Evolutionary conservation across 2,888 invertebrate species (phyloP).

Genomic region (Sclerodermus sp.): DNA sequence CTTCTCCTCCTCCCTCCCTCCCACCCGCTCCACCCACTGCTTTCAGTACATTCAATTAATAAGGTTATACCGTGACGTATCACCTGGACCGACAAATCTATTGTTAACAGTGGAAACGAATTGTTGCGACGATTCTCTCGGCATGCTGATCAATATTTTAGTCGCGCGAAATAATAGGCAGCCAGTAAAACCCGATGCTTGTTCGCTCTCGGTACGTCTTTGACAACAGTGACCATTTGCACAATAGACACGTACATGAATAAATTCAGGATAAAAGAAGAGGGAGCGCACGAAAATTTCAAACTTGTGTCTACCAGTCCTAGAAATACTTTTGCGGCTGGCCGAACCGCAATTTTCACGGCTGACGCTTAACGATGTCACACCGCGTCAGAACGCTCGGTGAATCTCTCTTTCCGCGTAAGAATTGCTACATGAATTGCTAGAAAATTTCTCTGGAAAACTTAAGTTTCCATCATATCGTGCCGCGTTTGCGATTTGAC

Average conservation of each 20-base stretch:
- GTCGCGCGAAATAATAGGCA: constrained; percentile 19
- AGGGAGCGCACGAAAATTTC: constrained; percentile 39
- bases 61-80: too few relatives aligned
- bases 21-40: too few relatives aligned
- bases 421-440: background rate
- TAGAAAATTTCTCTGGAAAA: too few relatives aligned
- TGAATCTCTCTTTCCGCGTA: background rate
- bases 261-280: constrained; percentile 14
- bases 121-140: too few relatives aligned
- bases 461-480: too few relatives aligned
- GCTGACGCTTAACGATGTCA: too few relatives aligned
- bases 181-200: constrained; percentile 20
- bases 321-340: constrained; percentile 32
- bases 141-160: constrained; percentile 26
- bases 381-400: background rate
- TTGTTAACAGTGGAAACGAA: too few relatives aligned
- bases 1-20: too few relatives aligned
- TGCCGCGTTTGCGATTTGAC: constrained; percentile 12
- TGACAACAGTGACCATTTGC: background rate
- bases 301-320: constrained; percentile 57
- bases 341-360: constrained; percentile 12
- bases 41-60: too few relatives aligned
- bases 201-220: constrained; percentile 10
- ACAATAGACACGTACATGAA: constrained; percentile 8
- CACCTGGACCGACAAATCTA: too few relatives aligned